Base-by-base conservation (phyloP, 1,140 invertebrate genomes). In the Brachionus paranguensis region DNA sequence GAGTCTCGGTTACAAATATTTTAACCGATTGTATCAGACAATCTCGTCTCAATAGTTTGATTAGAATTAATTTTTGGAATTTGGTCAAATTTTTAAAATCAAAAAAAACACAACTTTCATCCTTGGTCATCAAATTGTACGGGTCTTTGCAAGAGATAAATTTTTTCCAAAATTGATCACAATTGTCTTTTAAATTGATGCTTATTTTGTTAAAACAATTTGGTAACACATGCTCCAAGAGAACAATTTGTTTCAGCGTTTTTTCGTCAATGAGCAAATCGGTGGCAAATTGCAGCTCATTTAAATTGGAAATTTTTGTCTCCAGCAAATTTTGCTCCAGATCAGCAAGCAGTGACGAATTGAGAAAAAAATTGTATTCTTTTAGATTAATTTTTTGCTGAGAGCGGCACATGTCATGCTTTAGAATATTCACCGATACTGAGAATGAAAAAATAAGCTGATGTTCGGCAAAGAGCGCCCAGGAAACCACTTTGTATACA, bases 371-470 rank as follows among this genome's bases (percentile, higher is more conserved):
- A 60, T 81, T 68, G 53, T 64, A 81, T 20, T 81, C 78, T 45
- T 60, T 64, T 41, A 24, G 20, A 20, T 3, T 8, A 14, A 81
- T 68, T 45, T 60, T 64, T 68, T 81, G 33, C 10, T 45, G 14
- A 10, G 78, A 64, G 60, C 37, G 50, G 24, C 45, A 50, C 43
- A 45, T 47, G 41, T 65, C 78, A 60, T 81, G 78, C 24, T 68
- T 81, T 11, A 68, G 33, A 64, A 81, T 81, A 27, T 81, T 81
- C 0, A 81, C 41, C 12, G 50, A 60, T 12, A 81, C 7, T 10
- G 89, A 85, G 84, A 89, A 89, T 14, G 88, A 88, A 85, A 89
- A 89, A 14, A 87, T 87, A 17, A 89, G 85, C 86, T 89, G 88
- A 84, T 89, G 89, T 55, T 86, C 85, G 37, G 87, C 86, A 85